Evolutionary conservation across 1,140 invertebrate genomes (phyloP).

Genomic region (Neelides sp.): DNA sequence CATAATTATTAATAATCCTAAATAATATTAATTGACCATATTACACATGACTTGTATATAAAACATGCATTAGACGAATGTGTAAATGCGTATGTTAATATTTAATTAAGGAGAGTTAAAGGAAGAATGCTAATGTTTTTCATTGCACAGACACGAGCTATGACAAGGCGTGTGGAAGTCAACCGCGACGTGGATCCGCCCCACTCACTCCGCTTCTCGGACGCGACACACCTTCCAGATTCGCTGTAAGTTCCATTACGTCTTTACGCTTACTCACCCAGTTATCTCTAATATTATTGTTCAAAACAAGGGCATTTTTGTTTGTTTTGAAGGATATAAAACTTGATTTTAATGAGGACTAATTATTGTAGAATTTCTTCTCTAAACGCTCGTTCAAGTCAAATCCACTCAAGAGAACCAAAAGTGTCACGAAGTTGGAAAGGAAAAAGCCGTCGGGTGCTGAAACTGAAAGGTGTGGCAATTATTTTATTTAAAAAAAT

Average conservation of each 20-base stretch:
- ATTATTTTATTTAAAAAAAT: too few species aligned
- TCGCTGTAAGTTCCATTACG: constrained; percentile 46
- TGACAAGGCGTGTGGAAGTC: constrained; percentile 61
- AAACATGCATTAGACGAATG: too few species aligned
- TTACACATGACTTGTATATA: too few species aligned
- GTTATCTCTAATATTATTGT: constrained; percentile 1
- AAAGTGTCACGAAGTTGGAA: constrained; percentile 80
- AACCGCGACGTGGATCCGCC: constrained; percentile 57
- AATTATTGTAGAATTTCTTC: constrained; percentile 62
- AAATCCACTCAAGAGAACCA: constrained; percentile 77
- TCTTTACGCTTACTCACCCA: neutral
- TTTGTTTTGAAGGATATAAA: too few species aligned
- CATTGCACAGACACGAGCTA: constrained; percentile 69
- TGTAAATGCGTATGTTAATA: too few species aligned
- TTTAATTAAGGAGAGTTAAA: too few species aligned
- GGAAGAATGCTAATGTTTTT: too few species aligned
- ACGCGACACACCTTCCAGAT: constrained; percentile 51
- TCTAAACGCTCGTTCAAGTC: constrained; percentile 74
- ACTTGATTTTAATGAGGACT: too few species aligned
- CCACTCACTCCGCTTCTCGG: constrained; percentile 66
- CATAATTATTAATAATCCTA: too few species aligned
- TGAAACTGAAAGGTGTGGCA: constrained; percentile 40
- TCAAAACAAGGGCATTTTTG: neutral
- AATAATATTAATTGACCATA: too few species aligned
- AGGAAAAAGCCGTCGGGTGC: constrained; percentile 46